phyloP scores from a whole-genome alignment of 2,113 vertebrate species.

The Xenus cinereus region DNA sequence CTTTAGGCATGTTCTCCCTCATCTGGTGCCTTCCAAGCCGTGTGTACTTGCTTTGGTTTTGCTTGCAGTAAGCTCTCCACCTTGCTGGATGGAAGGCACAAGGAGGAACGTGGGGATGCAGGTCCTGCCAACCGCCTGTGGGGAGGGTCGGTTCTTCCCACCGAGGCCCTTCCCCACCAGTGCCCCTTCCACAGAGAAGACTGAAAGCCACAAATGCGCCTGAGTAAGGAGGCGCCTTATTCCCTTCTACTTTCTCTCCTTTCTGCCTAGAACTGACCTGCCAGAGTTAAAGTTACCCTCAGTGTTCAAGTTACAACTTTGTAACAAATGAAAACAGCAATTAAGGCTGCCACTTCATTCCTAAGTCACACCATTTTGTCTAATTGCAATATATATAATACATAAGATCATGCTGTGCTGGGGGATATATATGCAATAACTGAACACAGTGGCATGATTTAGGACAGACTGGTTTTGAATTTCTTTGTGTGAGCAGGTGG shows the following conservation, averaged over 20 bases:
- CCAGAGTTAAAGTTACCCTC: conserved; percentile 32
- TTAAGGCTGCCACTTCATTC: conserved; percentile 70
- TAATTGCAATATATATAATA: conserved; percentile 75
- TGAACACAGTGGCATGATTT: conserved; percentile 68
- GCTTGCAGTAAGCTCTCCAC: background rate
- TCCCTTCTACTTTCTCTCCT: background rate
- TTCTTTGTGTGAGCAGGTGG: conserved; percentile 71
- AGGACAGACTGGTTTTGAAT: conserved; percentile 69
- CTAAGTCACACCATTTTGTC: conserved; percentile 68
- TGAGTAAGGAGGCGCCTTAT: background rate
- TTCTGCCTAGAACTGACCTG: background rate
- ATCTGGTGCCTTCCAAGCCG: background rate
- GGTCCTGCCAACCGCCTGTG: background rate
- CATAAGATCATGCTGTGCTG: conserved; percentile 73
- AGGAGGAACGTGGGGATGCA: background rate
- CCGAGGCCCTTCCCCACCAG: rapidly evolving
- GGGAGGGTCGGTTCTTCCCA: background rate
- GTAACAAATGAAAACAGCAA: conserved; percentile 64
- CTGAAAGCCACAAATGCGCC: rapidly evolving
- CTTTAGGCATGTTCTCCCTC: background rate
- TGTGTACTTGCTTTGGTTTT: background rate
- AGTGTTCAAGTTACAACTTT: conserved; percentile 34
- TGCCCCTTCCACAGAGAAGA: background rate
- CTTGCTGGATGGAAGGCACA: no score
- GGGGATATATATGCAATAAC: conserved; percentile 71